Conservation (phyloP, 92 coral and sea anemone species). For the Actinernus sp. region DNA sequence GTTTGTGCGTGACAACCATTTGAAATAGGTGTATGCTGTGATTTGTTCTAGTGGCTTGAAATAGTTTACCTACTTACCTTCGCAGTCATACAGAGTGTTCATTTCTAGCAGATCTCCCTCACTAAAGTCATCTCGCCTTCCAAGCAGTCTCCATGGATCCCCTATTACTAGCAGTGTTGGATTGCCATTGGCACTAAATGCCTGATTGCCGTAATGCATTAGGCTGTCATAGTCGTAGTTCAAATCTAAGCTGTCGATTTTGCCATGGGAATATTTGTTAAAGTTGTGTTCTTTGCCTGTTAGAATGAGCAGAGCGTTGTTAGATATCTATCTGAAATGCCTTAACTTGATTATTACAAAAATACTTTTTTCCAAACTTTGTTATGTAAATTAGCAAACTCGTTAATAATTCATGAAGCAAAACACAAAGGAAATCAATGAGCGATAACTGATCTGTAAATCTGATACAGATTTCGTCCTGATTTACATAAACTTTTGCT, state of each 20-base stretch:
- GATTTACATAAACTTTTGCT: too few relatives aligned
- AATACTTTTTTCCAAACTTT: too few relatives aligned
- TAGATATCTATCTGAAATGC: too few relatives aligned
- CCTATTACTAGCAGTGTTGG: conserved; percentile 74
- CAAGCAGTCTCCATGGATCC: conserved; percentile 49
- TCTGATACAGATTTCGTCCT: too few relatives aligned
- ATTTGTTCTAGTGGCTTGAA: too few relatives aligned
- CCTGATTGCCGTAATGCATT: conserved; percentile 87
- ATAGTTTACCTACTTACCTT: conserved; percentile 76
- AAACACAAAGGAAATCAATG: too few relatives aligned
- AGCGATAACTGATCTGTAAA: too few relatives aligned
- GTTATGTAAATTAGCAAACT: too few relatives aligned
- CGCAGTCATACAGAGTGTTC: conserved; percentile 85
- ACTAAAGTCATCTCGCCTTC: conserved; percentile 77
- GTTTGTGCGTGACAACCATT: too few relatives aligned
- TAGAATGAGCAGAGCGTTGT: neutral
- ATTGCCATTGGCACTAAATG: conserved; percentile 69
- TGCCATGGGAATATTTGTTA: conserved; percentile 70
- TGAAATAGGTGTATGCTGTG: too few relatives aligned
- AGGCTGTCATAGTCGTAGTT: conserved; percentile 85
- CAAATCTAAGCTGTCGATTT: conserved; percentile 58
- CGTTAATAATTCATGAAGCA: too few relatives aligned
- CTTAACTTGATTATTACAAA: too few relatives aligned
- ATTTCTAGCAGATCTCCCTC: conserved; percentile 73
- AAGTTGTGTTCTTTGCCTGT: conserved; percentile 75